These are phyloP conservation scores for Eretmochelys imbricata DNA, from an alignment of 2,113 vertebrate species.

Conservation along the genomic window DNA sequence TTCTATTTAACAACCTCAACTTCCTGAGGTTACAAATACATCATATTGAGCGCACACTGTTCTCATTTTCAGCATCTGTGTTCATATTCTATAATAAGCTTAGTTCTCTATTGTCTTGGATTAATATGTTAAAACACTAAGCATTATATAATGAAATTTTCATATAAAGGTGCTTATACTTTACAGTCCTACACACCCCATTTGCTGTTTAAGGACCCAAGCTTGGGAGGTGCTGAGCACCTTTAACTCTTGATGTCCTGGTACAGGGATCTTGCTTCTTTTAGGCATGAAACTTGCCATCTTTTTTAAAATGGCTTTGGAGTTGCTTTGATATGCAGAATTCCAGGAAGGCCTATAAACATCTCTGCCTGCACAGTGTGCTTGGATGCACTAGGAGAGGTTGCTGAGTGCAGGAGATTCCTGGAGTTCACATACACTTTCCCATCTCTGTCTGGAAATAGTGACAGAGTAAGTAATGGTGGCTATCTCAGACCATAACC, in stretches of 20 bases:
- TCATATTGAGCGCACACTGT: background rate
- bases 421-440: background rate
- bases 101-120: background rate
- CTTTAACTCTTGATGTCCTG: background rate
- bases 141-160: background rate
- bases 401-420: background rate
- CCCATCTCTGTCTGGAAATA: background rate
- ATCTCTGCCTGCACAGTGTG: background rate
- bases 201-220: background rate
- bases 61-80: background rate
- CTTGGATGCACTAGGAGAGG: background rate
- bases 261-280: background rate
- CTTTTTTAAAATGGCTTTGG: background rate
- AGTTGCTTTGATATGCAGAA: background rate
- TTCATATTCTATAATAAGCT: background rate
- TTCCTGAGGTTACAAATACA: background rate
- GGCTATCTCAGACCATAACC: background rate
- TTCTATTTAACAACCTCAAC: background rate
- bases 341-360: background rate
- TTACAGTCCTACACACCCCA: background rate
- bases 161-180: background rate
- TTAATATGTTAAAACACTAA: background rate
- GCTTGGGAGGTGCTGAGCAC: background rate
- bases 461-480: background rate
- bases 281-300: background rate